Base-by-base conservation (phyloP, 2,888 invertebrate genomes). In the Spicauda simplicius region DNA sequence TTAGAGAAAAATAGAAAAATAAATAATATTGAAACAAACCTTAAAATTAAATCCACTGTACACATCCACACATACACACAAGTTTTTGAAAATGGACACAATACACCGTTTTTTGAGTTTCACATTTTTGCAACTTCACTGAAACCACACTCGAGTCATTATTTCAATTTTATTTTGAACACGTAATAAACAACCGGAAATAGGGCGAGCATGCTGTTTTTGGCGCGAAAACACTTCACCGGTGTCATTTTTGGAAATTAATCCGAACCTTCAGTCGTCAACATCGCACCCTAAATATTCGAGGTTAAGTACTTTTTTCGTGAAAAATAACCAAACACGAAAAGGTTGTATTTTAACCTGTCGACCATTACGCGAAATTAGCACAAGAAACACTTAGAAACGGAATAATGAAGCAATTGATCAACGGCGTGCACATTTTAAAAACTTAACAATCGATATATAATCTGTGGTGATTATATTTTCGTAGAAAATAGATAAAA, bases 101-200 rank as follows among this genome's bases (percentile, higher is more conserved):
- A 67, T 70, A 55, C 69, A 72, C 70, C 71, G 60, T 73, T 61
- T 48, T 65, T 61, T 52, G 68, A 67, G 75, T 70, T 72, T 76
- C 74, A 78, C 77, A 80, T 89, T 85, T 85, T 89, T 74, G 81
- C 80, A 71, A 77, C 64, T 78, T 80, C 77, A 73, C 66, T 72
- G 71, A 70, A 71, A 25, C 74, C 77, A 72, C 74, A 65, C 69
- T 72, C 41, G 2, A 76, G 76, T 60, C 52, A 50, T 92, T 91
- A 91, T 92, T 92, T 92, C 87, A 91, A 87, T 83, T 92, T 92
- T 72, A 91, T 92, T 90, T 92, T 92, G 74, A 92, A 91, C 74
- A 91, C 82, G 76, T 86, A 90, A 75, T 86, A 91, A 59, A 88
- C 85, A 73, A 88, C 85, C 69, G 85, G 83, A 72, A 84, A 80